Evolutionary conservation across 2,888 invertebrate species (phyloP), one percentile per base, ranked within the genome.

Genomic region (Heliconius hortense): DNA sequence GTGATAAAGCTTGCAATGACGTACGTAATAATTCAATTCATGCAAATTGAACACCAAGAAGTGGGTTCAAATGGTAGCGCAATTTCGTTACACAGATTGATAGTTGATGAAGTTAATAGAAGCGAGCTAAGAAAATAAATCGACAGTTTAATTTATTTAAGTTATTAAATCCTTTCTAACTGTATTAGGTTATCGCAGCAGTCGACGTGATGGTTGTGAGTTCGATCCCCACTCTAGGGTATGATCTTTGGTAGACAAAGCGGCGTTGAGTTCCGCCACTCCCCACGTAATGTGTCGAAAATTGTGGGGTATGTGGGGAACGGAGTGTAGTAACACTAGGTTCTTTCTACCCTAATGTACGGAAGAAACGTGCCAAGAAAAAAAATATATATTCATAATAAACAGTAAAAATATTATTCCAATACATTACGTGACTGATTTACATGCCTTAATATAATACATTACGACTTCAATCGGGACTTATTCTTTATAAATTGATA

Each of bases 401-500:
- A 63, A 63, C 11, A 21, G 62, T 63, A 63, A 63, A 63, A 21
- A 63, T 63, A 4, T 24, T 35, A 63, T 63, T 63, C 31, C 63
- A 63, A 35, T 63, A 35, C 10, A 4, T 63, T 63, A 63, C 63
- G 63, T 63, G 62, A 63, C 63, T 21, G 21, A 21, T 7, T 63
- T 63, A 10, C 31, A 35, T 21, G 63, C 3, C 21, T 63, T 35
- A 35, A 63, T 63, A 63, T 35, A 24, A 24, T 11, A 26, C 26
- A 60, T 26, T 26, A 26, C 1, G 4, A 26, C 53, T 53, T 53
- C 53, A 21, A 53, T 53, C 53, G 21, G 21, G 8, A 53, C 21
- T 48, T 15, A 18, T 48, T 48, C 13, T 48, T 48, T 48, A 48
- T 18, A 43, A 43, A 43, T 15, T 15, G 7, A 48, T n/a, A n/a